Evolutionary conservation across 2,797 vertebrate genomes (phyloP).

Genomic region (Bovichtus diacanthus): DNA sequence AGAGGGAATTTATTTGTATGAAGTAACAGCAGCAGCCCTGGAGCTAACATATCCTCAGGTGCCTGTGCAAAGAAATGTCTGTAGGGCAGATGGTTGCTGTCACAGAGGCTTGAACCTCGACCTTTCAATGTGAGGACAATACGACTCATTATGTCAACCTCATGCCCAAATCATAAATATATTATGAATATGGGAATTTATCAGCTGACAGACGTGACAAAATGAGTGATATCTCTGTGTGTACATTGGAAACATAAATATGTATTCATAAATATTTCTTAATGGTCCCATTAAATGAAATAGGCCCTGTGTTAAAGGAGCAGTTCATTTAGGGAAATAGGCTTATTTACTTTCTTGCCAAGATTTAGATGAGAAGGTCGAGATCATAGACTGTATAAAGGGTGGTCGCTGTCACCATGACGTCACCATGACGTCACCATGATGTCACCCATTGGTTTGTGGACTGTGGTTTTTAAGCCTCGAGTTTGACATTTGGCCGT

Average conservation of each 20-base stretch:
- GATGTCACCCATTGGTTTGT: too few species aligned
- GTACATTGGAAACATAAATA: not conserved
- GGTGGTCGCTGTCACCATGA: too few species aligned
- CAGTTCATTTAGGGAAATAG: not conserved
- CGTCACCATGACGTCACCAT: too few species aligned
- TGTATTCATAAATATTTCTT: not conserved
- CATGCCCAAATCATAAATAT: not conserved
- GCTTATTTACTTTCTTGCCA: not conserved
- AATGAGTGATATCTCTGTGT: not conserved
- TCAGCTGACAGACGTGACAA: not conserved
- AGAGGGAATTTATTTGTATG: too few species aligned
- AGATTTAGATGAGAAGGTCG: not conserved
- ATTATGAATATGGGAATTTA: constrained; percentile 1
- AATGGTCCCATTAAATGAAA: not conserved
- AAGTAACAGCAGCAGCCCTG: not conserved
- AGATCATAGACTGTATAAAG: too few species aligned
- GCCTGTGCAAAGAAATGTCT: constrained; percentile 2
- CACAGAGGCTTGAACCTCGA: not conserved
- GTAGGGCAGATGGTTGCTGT: constrained; percentile 4
- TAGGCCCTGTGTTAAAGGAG: not conserved
- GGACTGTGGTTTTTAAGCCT: too few species aligned
- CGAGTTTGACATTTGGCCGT: too few species aligned
- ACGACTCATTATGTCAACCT: not conserved
- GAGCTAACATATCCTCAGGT: constrained; percentile 4
- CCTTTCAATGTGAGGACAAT: not conserved